Conservation (phyloP, 2,888 invertebrate genomes). For the Melanophora roralis region DNA sequence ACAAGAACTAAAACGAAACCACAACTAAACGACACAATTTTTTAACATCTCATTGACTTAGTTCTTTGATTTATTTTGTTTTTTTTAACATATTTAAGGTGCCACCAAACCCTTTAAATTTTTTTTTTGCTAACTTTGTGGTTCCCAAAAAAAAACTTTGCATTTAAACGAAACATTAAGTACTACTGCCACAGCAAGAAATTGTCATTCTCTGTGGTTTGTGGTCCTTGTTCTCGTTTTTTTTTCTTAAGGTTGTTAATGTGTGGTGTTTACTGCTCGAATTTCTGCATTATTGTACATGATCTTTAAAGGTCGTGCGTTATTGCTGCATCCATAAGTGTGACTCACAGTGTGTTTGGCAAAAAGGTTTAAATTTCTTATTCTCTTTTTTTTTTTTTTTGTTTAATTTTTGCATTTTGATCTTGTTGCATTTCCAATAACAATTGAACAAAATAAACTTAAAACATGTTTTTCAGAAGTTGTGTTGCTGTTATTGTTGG, state of each 20-base stretch:
- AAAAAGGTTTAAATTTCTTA: not conserved
- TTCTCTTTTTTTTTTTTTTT: not conserved
- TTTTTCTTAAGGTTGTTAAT: slow-evolving; percentile 6
- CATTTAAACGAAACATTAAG: not conserved
- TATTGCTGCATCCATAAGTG: slow-evolving; percentile 43
- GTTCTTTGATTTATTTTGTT: slow-evolving; percentile 22
- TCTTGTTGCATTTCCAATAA: slow-evolving; percentile 35
- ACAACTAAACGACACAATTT: slow-evolving; percentile 29
- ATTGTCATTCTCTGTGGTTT: slow-evolving; percentile 15
- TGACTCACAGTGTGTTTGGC: slow-evolving; percentile 38
- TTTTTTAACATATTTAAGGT: not conserved
- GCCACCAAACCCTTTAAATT: slow-evolving; percentile 40
- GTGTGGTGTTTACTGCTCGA: slow-evolving; percentile 55
- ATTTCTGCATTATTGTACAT: slow-evolving; percentile 61
- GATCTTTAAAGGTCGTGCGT: slow-evolving; percentile 62
- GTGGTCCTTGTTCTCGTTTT: not conserved
- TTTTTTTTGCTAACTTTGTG: not conserved
- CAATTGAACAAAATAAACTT: slow-evolving; percentile 52
- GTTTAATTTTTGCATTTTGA: not conserved
- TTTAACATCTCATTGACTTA: slow-evolving; percentile 44
- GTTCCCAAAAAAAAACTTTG: not conserved
- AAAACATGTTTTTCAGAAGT: slow-evolving; percentile 52
- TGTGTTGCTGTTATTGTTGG: slow-evolving; percentile 38
- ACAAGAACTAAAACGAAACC: slow-evolving; percentile 42
- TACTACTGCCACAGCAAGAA: not conserved